These are phyloP conservation scores for Aphidius colemani DNA, from an alignment of 2,888 invertebrate species.

Conservation along the genomic window DNA sequence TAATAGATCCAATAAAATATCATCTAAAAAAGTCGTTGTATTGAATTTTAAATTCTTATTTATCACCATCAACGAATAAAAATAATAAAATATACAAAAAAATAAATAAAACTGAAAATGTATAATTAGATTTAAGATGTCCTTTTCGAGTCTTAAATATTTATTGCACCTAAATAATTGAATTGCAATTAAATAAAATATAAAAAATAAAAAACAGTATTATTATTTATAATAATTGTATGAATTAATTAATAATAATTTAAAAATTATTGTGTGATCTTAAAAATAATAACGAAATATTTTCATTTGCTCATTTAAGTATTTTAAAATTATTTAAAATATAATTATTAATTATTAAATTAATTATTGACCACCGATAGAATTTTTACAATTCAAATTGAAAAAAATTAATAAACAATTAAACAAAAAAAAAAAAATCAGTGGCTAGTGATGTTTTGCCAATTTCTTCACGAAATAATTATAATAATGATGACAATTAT, in stretches of 20 bases:
- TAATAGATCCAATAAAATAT: too few relatives aligned
- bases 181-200: conserved; percentile 12
- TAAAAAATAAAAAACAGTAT: background rate
- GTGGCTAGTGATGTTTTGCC: conserved; percentile 22
- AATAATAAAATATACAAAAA: background rate
- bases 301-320: background rate
- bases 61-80: conserved; percentile 16
- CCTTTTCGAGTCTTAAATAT: conserved; percentile 9
- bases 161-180: background rate
- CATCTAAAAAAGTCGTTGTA: conserved; percentile 2
- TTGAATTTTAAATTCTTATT: background rate
- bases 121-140: conserved; percentile 17
- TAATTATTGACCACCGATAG: conserved; percentile 21
- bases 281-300: background rate
- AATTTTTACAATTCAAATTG: conserved; percentile 24
- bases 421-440: background rate
- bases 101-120: conserved; percentile 3
- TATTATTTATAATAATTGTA: conserved; percentile 1
- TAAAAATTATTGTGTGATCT: conserved; percentile 6
- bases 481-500: conserved; percentile 1
- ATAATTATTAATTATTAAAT: conserved; percentile 2
- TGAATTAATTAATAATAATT: conserved; percentile 10
- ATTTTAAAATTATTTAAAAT: background rate
- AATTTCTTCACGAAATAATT: conserved; percentile 1
- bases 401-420: background rate